phyloP scores from a whole-genome alignment of 64 coral and sea anemone genomes.

The Actinia tenebrosa region DNA sequence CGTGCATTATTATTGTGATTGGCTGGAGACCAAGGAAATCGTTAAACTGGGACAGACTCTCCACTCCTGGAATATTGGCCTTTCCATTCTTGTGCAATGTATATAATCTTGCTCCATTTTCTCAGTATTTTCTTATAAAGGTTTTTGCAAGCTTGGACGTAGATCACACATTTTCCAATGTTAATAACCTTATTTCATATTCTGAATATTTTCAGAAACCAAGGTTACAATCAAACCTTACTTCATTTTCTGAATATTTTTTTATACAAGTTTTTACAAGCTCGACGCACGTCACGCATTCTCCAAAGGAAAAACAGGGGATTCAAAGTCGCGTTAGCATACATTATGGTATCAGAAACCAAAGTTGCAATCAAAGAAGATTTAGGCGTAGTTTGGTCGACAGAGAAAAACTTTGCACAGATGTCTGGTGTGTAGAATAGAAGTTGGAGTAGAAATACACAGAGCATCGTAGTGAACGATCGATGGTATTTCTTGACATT shows the following conservation, averaged over 20 bases:
- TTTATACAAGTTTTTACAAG: background rate
- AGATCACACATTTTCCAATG: no score
- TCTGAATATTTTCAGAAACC: background rate
- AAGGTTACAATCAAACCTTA: no score
- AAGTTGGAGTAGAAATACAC: constrained; percentile 22
- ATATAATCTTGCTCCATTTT: no score
- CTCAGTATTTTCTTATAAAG: no score
- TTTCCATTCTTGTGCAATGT: no score
- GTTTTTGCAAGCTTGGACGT: no score
- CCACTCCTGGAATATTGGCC: no score
- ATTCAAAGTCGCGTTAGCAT: background rate
- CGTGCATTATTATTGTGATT: no score
- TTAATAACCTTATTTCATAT: no score
- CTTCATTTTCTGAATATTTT: background rate
- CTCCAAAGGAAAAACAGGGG: constrained; percentile 5
- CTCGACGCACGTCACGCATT: constrained; percentile 11
- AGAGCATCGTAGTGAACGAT: constrained; percentile 17
- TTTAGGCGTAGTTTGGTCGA: background rate
- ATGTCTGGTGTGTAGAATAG: constrained; percentile 31
- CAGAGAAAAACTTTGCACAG: background rate
- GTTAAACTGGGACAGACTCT: no score
- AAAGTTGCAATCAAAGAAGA: background rate
- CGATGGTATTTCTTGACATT: constrained; percentile 31
- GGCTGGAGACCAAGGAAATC: no score
- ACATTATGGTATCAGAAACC: constrained; percentile 1